These are phyloP conservation scores for Lindbergichthys nudifrons DNA, from an alignment of 2,797 vertebrate species.

Conservation along the genomic window DNA sequence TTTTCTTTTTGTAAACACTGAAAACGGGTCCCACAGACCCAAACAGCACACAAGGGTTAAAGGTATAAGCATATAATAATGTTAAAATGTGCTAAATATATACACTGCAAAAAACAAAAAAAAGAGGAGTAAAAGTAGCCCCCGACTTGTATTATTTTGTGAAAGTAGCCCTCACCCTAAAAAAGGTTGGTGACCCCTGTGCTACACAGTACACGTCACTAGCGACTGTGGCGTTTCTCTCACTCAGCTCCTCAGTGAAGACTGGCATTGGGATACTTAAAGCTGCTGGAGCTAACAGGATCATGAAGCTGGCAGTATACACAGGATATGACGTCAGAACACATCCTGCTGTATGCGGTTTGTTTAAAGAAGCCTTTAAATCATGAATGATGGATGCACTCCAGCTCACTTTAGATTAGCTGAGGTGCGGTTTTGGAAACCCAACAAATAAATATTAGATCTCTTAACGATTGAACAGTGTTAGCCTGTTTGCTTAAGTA, in stretches of 20 bases:
- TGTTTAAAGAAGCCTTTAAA: neutral
- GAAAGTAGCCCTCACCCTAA: too few species aligned
- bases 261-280: neutral
- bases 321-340: slow-evolving; percentile 11
- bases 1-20: too few species aligned
- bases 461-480: too few species aligned
- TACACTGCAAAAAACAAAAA: too few species aligned
- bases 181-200: too few species aligned
- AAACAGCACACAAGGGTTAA: too few species aligned
- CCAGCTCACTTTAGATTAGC: neutral
- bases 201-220: neutral
- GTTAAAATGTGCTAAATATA: too few species aligned
- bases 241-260: neutral
- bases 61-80: too few species aligned
- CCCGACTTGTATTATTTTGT: too few species aligned
- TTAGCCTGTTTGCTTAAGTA: neutral
- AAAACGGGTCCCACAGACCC: too few species aligned
- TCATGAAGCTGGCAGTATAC: neutral
- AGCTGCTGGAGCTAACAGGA: neutral
- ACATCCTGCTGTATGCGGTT: slow-evolving; percentile 15
- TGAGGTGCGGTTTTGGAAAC: neutral
- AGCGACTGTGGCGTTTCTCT: neutral
- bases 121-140: too few species aligned
- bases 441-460: neutral
- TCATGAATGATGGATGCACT: neutral